Percentiles rank a stretch among this genome's conserved stretches.
phyloP scores from a whole-genome alignment of 1,140 invertebrate genomes.

The Hycleus phaleratus region DNA sequence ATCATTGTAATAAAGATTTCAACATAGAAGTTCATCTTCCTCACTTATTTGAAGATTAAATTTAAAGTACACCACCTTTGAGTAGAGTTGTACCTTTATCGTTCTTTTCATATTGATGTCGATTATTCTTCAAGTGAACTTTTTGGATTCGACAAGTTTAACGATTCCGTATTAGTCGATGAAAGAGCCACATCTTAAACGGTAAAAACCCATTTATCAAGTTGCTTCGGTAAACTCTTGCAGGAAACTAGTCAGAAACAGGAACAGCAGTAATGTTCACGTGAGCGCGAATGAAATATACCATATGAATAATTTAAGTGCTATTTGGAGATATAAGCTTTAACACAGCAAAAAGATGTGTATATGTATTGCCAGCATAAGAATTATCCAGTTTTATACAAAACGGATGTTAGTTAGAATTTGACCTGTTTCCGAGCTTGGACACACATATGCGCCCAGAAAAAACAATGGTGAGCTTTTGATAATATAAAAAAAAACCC shows the following conservation, averaged over 20 bases:
- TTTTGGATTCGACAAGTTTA: too few species aligned
- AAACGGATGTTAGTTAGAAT: not conserved
- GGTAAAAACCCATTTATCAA: not conserved
- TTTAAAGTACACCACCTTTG: too few species aligned
- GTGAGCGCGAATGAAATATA: slow-evolving; percentile 26
- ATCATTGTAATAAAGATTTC: slow-evolving; percentile 7
- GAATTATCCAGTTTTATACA: slow-evolving; percentile 16
- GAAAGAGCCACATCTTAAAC: too few species aligned
- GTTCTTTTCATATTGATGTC: too few species aligned
- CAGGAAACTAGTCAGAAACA: slow-evolving; percentile 5
- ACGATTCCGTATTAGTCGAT: too few species aligned
- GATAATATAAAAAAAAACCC: not conserved
- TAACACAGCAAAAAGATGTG: slow-evolving; percentile 11
- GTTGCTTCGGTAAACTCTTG: not conserved
- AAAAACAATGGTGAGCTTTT: not conserved
- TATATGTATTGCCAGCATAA: slow-evolving; percentile 2
- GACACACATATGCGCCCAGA: too few species aligned
- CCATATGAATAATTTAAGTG: slow-evolving; percentile 30
- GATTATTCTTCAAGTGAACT: too few species aligned
- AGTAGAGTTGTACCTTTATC: too few species aligned
- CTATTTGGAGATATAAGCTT: slow-evolving; percentile 19
- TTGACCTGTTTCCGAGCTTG: too few species aligned
- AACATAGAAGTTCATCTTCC: not conserved
- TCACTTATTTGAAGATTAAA: not conserved
- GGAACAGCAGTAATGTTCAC: slow-evolving; percentile 16